Evolutionary conservation across 2,113 vertebrate species (phyloP).

Genomic region (Caloenas nicobarica): DNA sequence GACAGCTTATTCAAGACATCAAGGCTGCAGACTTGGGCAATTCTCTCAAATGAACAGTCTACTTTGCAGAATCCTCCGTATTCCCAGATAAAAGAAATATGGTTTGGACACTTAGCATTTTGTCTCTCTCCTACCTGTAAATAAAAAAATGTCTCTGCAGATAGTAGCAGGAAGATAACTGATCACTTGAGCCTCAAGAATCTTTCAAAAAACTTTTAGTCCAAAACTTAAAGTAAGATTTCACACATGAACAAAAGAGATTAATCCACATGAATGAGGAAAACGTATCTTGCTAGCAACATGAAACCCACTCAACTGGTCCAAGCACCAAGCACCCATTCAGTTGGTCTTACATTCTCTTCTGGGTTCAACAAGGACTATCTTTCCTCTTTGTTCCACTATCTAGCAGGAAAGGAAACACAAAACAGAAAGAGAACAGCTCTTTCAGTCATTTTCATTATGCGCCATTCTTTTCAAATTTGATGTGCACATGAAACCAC

Average conservation of each 20-base stretch:
- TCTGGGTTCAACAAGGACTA: neutral
- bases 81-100: neutral
- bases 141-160: neutral
- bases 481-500: neutral
- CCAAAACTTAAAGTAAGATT: neutral
- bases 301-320: neutral
- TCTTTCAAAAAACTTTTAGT: neutral
- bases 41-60: neutral
- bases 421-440: neutral
- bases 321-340: neutral
- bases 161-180: neutral
- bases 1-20: neutral
- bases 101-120: neutral
- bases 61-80: neutral
- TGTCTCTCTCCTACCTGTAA: neutral
- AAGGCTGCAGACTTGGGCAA: neutral
- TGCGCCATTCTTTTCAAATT: neutral
- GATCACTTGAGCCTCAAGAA: neutral
- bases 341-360: neutral
- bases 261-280: neutral
- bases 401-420: neutral
- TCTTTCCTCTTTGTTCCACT: neutral
- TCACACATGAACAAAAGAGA: neutral
- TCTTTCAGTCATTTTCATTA: neutral
- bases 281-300: fast-evolving